Evolutionary conservation across 2,797 vertebrate genomes (phyloP), one percentile per base, ranked within the genome.

Genomic region (Cottoperca gobio): DNA sequence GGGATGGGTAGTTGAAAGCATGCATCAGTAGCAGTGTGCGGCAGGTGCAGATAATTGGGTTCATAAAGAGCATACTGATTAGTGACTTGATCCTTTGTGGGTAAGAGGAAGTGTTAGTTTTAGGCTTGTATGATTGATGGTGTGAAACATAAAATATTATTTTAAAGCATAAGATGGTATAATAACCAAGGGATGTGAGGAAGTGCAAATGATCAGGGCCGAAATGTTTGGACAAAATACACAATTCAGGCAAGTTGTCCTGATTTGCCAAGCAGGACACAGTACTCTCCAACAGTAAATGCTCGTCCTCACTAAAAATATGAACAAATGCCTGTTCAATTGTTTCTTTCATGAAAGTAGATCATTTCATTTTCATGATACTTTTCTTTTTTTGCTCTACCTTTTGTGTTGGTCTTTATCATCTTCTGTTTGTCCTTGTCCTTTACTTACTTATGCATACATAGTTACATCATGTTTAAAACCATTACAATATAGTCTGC

Each of bases 41-140:
- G 35, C 31, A 59, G 21, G 21, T 65, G 39, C 55, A 61, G 43
- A 28, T 55, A 61, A 45, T 55, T 62, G 73, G 48, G 48, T 57
- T 45, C 19, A 45, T 17, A 31, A 55, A 33, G 52, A 63, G 19
- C 37, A 53, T 23, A 50, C 24, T 73, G 58, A 67, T 68, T 39
- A 69, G 64, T 43, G 28, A 54, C 10, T 16, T 19, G 23, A 49
- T 70, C 45, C 5, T 64, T 19, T 53, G 43, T 35, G 21, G 28
- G 11, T 23, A 17, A 31, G 26, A 45, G 10, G 28, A 9, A 63
- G 43, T 3, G n/a, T 5, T 31, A 53, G 19, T 28, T 58, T 66
- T 52, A n/a, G 21, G 23, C 17, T 28, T 37, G 2, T 21, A 14
- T 68, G 21, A 67, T 13, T 53, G 12, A 68, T n/a, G 39, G 40